A percentile compares a stretch with the other conserved stretches of the same genome.
Evolutionary conservation across 2,888 invertebrate species (phyloP).

Genomic region (Lomographa bimaculata): DNA sequence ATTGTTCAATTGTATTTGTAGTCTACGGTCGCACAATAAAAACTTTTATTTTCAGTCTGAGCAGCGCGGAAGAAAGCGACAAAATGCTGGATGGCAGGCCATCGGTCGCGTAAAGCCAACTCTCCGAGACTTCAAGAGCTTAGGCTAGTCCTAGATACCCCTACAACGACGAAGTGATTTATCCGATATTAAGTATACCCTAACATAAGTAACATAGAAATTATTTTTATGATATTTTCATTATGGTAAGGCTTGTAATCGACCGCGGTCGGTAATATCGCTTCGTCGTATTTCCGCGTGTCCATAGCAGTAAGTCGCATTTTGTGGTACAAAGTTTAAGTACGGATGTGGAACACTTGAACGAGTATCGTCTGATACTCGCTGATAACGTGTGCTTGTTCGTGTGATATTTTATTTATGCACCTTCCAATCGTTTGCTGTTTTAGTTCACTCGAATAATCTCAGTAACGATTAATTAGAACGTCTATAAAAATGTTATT

Average conservation of each 20-base stretch:
- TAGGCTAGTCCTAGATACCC: conserved; percentile 56
- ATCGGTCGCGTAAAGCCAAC: conserved; percentile 81
- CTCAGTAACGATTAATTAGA: conserved; percentile 11
- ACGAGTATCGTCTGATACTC: conserved; percentile 40
- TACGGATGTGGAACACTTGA: conserved; percentile 39
- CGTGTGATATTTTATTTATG: conserved; percentile 49
- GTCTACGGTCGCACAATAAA: conserved; percentile 1
- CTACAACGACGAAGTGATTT: conserved; percentile 48
- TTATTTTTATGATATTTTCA: conserved; percentile 58
- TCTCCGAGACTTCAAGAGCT: conserved; percentile 35
- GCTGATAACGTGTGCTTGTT: conserved; percentile 51
- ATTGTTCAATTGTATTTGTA: conserved; percentile 14
- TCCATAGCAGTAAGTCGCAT: conserved; percentile 62
- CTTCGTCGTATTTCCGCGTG: conserved; percentile 47
- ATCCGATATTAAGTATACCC: conserved; percentile 42
- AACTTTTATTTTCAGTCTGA: conserved; percentile 72
- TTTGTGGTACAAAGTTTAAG: conserved; percentile 72
- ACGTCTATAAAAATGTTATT: conserved; percentile 13
- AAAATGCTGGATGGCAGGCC: conserved; percentile 90
- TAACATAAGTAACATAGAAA: conserved; percentile 55
- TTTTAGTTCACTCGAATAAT: conserved; percentile 9
- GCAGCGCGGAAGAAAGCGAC: conserved; percentile 89
- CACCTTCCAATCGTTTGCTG: conserved; percentile 33
- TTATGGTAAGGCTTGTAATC: conserved; percentile 33
- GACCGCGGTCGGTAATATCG: conserved; percentile 43